Evolutionary conservation across 2,888 invertebrate genomes (phyloP).

Genomic region (Metacarcinus magister): DNA sequence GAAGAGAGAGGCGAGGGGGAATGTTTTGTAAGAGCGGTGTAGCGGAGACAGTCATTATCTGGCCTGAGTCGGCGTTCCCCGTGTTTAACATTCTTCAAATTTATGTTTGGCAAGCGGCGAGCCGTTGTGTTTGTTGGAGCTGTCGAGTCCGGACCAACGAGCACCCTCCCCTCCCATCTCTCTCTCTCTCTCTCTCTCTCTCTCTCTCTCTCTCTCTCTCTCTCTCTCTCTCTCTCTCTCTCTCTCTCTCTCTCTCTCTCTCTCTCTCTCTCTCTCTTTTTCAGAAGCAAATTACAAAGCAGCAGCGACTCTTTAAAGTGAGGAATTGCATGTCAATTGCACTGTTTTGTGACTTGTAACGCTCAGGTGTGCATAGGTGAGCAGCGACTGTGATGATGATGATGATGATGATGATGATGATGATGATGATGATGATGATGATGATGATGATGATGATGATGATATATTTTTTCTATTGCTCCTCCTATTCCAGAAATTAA

Average conservation of each 20-base stretch:
- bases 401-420: too few relatives aligned
- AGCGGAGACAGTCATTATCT: slow-evolving; percentile 18
- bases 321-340: too few relatives aligned
- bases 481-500: too few relatives aligned
- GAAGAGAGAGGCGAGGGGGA: not conserved
- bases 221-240: slow-evolving; percentile 26
- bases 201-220: not conserved
- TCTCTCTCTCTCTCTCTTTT: not conserved
- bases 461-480: too few relatives aligned
- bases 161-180: not conserved
- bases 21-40: not conserved
- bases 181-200: slow-evolving; percentile 10
- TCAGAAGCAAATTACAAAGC: too few relatives aligned
- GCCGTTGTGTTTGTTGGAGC: not conserved
- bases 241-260: slow-evolving; percentile 8
- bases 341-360: not conserved
- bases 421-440: too few relatives aligned
- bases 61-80: not conserved
- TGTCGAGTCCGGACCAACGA: slow-evolving; percentile 2
- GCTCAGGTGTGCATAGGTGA: too few relatives aligned
- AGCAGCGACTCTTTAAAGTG: too few relatives aligned
- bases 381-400: too few relatives aligned
- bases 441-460: too few relatives aligned
- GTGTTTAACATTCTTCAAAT: slow-evolving; percentile 19
- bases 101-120: slow-evolving; percentile 14